A percentile compares a stretch with the other conserved stretches of the same genome.
phyloP scores from a whole-genome alignment of 2,113 vertebrate genomes.

The Clarias macrocephalus region DNA sequence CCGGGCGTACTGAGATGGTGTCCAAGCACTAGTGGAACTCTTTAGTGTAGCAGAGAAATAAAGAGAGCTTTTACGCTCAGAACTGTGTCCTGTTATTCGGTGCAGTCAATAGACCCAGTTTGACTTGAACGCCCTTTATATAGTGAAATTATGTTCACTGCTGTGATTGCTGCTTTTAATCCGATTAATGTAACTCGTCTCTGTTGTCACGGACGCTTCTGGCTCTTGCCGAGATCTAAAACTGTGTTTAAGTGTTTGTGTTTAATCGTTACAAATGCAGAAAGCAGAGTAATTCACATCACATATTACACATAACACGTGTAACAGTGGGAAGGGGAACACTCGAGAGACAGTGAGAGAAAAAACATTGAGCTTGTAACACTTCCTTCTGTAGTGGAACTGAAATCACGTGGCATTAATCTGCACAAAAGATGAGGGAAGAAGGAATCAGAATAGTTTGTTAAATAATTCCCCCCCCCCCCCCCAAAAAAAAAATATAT shows the following conservation, averaged over 20 bases:
- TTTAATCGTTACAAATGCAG: background rate
- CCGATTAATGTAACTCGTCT: background rate
- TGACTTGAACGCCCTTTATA: too few species aligned
- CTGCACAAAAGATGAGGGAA: background rate
- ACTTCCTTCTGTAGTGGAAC: background rate
- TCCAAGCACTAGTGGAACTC: too few species aligned
- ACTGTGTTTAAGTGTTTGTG: background rate
- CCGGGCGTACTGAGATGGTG: too few species aligned
- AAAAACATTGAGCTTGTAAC: background rate
- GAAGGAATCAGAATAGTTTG: background rate
- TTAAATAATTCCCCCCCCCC: too few species aligned
- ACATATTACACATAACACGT: background rate
- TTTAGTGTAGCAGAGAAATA: too few species aligned
- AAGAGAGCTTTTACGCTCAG: too few species aligned
- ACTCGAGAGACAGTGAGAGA: background rate
- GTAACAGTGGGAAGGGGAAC: background rate
- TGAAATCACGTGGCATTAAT: background rate
- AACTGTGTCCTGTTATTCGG: too few species aligned
- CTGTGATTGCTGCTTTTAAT: background rate
- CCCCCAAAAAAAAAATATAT: too few species aligned
- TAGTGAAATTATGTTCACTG: background rate
- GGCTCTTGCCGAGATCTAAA: background rate
- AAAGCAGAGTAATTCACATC: background rate
- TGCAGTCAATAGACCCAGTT: too few species aligned
- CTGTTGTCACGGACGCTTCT: background rate